Percentiles rank a stretch among this genome's conserved stretches.
These are phyloP conservation scores for Drosophila bipectinata DNA, from an alignment of 1,140 invertebrate species.

Conservation along the genomic window DNA sequence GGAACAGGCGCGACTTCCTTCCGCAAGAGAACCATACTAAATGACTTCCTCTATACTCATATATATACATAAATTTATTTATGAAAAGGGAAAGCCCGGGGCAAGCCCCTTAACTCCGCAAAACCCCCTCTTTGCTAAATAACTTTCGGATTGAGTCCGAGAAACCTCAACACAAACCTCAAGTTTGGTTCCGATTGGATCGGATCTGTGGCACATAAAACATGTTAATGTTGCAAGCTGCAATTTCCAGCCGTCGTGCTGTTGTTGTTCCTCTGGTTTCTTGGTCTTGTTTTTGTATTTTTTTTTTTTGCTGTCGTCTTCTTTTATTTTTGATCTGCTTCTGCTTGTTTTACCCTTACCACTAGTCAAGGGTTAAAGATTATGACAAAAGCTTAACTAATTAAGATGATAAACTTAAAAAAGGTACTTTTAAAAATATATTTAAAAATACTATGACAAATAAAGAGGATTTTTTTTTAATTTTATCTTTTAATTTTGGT, in stretches of 20 bases:
- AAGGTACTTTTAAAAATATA: background rate
- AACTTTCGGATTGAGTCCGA: constrained; percentile 26
- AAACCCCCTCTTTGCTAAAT: background rate
- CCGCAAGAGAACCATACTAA: constrained; percentile 27
- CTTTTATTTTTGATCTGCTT: constrained; percentile 36
- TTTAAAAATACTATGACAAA: too few relatives aligned
- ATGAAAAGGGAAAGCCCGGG: constrained; percentile 29
- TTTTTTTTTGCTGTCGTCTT: constrained; percentile 19
- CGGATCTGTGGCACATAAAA: constrained; percentile 57
- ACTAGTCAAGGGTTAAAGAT: background rate
- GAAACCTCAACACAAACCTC: constrained; percentile 11
- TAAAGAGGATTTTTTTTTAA: background rate
- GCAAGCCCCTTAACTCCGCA: constrained; percentile 14
- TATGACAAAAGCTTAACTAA: background rate
- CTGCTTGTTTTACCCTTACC: constrained; percentile 26
- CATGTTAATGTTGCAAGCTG: constrained; percentile 78
- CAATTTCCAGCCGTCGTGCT: constrained; percentile 43
- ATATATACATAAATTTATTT: constrained; percentile 1
- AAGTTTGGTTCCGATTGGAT: constrained; percentile 22
- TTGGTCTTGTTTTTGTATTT: background rate
- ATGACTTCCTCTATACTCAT: constrained; percentile 40
- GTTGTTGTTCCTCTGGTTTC: constrained; percentile 9
- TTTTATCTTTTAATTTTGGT: too few relatives aligned
- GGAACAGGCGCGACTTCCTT: constrained; percentile 67
- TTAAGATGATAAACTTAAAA: too few relatives aligned